Percentiles rank a stretch among this genome's conserved stretches.
Evolutionary conservation across 1,140 invertebrate species (phyloP).

Genomic region (Samia ricini): DNA sequence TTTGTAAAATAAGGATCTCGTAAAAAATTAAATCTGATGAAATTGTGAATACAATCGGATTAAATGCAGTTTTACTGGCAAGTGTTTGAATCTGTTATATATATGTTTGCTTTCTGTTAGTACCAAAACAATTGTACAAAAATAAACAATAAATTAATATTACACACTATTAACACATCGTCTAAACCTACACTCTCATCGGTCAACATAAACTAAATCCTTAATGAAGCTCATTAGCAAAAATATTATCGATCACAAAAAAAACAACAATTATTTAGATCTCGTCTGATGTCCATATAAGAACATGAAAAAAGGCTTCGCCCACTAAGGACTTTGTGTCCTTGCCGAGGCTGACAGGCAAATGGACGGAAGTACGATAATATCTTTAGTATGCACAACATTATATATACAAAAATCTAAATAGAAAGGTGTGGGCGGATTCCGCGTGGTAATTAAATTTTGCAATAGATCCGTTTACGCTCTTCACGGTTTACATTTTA

Average conservation of each 20-base stretch:
- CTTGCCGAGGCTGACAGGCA: constrained; percentile 29
- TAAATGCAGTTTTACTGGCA: too few species aligned
- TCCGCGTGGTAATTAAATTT: constrained; percentile 44
- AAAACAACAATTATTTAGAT: constrained; percentile 29
- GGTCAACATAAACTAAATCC: constrained; percentile 16
- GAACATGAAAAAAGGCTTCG: constrained; percentile 38
- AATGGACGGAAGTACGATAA: constrained; percentile 12
- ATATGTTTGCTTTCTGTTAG: too few species aligned
- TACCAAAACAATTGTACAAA: too few species aligned
- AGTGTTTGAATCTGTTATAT: too few species aligned
- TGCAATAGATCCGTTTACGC: neutral
- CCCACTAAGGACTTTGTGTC: constrained; percentile 49
- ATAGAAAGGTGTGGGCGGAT: constrained; percentile 24
- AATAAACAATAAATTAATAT: neutral
- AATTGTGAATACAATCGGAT: too few species aligned
- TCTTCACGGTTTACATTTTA: neutral
- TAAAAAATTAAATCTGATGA: too few species aligned
- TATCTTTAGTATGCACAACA: constrained; percentile 1
- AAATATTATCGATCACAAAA: constrained; percentile 18
- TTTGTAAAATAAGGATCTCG: too few species aligned
- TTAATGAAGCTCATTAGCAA: constrained; percentile 27
- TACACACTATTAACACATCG: neutral
- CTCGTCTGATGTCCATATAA: constrained; percentile 45
- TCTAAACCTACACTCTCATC: constrained; percentile 5
- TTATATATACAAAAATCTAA: constrained; percentile 14